phyloP scores from a whole-genome alignment of 2,797 vertebrate genomes.

The Nothura maculosa region DNA sequence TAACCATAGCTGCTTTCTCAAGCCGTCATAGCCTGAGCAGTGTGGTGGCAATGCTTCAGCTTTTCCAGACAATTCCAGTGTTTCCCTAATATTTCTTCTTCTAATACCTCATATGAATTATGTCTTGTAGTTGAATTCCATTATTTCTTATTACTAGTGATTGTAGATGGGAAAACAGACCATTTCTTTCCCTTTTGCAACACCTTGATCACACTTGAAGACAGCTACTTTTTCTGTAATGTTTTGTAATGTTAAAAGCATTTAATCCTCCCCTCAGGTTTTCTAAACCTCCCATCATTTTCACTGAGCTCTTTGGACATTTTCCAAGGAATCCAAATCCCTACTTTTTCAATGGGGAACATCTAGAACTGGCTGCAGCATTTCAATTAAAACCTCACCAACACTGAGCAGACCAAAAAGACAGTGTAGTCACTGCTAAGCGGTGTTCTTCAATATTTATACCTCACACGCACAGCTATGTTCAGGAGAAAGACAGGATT shows the following conservation, averaged over 20 bases:
- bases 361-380: not conserved
- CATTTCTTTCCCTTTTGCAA: not conserved
- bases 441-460: fast-evolving
- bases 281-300: not conserved
- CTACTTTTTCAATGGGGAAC: not conserved
- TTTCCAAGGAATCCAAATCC: not conserved
- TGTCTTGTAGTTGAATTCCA: not conserved
- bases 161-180: not conserved
- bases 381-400: not conserved
- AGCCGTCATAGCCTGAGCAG: not conserved
- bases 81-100: not conserved
- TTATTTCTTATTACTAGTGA: not conserved
- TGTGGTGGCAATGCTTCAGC: not conserved
- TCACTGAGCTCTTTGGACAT: not conserved
- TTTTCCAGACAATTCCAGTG: not conserved
- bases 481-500: not conserved
- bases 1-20: not conserved
- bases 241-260: not conserved
- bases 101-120: not conserved
- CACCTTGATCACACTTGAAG: not conserved
- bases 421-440: not conserved
- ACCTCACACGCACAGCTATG: fast-evolving
- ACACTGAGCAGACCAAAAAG: not conserved
- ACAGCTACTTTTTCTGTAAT: not conserved
- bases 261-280: not conserved